These are phyloP conservation scores for Drosophila burlai DNA, from an alignment of 1,140 invertebrate species.

Conservation along the genomic window DNA sequence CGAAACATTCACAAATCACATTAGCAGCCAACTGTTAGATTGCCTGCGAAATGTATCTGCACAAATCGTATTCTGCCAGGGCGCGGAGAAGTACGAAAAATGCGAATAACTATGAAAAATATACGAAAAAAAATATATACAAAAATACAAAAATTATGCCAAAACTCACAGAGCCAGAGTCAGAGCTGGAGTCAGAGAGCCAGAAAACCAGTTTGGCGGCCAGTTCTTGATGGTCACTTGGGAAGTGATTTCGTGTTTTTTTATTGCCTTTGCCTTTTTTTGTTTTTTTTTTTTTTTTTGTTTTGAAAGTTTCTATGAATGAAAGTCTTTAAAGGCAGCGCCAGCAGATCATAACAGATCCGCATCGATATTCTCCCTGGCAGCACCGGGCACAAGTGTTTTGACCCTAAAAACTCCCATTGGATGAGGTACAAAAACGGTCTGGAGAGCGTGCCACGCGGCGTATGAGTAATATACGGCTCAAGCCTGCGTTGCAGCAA, in stretches of 20 bases:
- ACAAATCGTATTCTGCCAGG: constrained; percentile 45
- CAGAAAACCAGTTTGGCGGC: constrained; percentile 61
- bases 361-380: constrained; percentile 44
- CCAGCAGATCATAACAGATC: constrained; percentile 47
- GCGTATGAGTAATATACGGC: constrained; percentile 68
- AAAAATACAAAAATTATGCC: constrained; percentile 17
- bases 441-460: constrained; percentile 33
- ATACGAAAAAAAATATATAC: constrained; percentile 14
- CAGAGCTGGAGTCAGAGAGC: constrained; percentile 8
- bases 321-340: constrained; percentile 60
- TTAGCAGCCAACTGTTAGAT: constrained; percentile 67
- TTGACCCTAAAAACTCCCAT: constrained; percentile 35
- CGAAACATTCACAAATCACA: constrained; percentile 44
- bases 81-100: constrained; percentile 35
- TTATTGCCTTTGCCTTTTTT: constrained; percentile 26
- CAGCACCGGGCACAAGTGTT: constrained; percentile 10
- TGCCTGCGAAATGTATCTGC: constrained; percentile 61
- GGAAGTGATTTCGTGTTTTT: constrained; percentile 30
- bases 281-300: constrained; percentile 5
- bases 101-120: constrained; percentile 21
- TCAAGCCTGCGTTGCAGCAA: constrained; percentile 30
- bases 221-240: constrained; percentile 67
- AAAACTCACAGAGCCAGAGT: constrained; percentile 9
- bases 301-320: constrained; percentile 78
- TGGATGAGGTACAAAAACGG: neutral